Conservation (phyloP, 2,797 vertebrate genomes). For the Furcifer pardalis region DNA sequence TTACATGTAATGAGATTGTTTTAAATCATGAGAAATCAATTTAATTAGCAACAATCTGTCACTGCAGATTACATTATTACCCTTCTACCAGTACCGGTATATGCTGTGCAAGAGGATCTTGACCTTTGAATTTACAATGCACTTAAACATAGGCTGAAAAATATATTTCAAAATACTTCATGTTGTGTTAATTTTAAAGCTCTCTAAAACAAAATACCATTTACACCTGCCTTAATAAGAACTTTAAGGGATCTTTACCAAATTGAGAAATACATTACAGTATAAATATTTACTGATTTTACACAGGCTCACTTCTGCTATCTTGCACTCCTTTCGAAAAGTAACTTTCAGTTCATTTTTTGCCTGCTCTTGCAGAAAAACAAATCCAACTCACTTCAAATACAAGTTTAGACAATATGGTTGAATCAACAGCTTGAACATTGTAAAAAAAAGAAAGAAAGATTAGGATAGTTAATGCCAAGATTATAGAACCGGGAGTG, state of each 20-base stretch:
- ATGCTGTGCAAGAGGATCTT: too few relatives aligned
- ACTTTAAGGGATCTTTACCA: constrained; percentile 40
- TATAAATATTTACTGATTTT: constrained; percentile 31
- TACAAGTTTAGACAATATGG: constrained; percentile 77
- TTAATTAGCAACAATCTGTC: too few relatives aligned
- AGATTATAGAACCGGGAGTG: constrained; percentile 76
- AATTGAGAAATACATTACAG: neutral
- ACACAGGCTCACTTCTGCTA: constrained; percentile 50
- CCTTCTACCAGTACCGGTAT: too few relatives aligned
- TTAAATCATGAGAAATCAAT: too few relatives aligned
- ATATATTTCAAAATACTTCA: constrained; percentile 25
- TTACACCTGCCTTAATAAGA: constrained; percentile 47
- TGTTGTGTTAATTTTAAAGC: constrained; percentile 28
- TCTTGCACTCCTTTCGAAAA: constrained; percentile 71
- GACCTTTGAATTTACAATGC: neutral
- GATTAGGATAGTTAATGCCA: constrained; percentile 80
- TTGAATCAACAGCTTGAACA: constrained; percentile 77
- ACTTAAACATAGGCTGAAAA: constrained; percentile 7
- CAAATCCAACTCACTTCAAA: constrained; percentile 73
- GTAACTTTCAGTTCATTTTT: constrained; percentile 66
- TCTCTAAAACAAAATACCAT: constrained; percentile 2
- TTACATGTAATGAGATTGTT: too few relatives aligned
- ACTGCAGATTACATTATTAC: too few relatives aligned
- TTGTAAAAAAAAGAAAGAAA: constrained; percentile 63
- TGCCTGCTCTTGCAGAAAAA: constrained; percentile 74